A percentile compares a stretch with the other conserved stretches of the same genome.
Conservation (phyloP, 2,113 vertebrate genomes). For the zebrafish (Danio rerio) region DNA sequence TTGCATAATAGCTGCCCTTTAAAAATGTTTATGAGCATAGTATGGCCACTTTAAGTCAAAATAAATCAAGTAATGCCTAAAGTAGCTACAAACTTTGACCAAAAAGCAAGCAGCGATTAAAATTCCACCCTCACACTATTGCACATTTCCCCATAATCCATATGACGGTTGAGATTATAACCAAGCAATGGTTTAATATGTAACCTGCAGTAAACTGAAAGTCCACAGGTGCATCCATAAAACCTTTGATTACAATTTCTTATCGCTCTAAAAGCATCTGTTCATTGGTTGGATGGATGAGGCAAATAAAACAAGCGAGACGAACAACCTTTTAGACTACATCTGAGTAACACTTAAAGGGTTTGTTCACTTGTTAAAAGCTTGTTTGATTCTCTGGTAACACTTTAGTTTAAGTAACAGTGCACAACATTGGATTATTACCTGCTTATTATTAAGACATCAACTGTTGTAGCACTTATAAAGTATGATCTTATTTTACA, state of each 20-base stretch:
- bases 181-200: slow-evolving; percentile 53
- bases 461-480: too few species aligned
- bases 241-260: slow-evolving; percentile 57
- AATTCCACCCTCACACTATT: not conserved
- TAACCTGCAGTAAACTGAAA: slow-evolving; percentile 71
- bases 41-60: not conserved
- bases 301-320: slow-evolving; percentile 17
- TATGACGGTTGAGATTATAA: not conserved
- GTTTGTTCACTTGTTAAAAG: too few species aligned
- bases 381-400: too few species aligned
- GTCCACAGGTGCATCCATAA: slow-evolving; percentile 62
- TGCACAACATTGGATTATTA: too few species aligned
- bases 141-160: slow-evolving; percentile 10
- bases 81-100: not conserved
- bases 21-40: too few species aligned
- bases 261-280: slow-evolving; percentile 50
- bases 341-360: too few species aligned
- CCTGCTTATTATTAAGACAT: too few species aligned
- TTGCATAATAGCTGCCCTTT: not conserved
- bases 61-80: not conserved
- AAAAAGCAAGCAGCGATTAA: not conserved
- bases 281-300: not conserved
- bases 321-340: not conserved
- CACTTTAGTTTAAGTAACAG: too few species aligned
- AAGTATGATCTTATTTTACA: too few species aligned